A percentile compares a stretch with the other conserved stretches of the same genome.
Conservation (phyloP, 1,140 invertebrate genomes). For the Asobara japonica region DNA sequence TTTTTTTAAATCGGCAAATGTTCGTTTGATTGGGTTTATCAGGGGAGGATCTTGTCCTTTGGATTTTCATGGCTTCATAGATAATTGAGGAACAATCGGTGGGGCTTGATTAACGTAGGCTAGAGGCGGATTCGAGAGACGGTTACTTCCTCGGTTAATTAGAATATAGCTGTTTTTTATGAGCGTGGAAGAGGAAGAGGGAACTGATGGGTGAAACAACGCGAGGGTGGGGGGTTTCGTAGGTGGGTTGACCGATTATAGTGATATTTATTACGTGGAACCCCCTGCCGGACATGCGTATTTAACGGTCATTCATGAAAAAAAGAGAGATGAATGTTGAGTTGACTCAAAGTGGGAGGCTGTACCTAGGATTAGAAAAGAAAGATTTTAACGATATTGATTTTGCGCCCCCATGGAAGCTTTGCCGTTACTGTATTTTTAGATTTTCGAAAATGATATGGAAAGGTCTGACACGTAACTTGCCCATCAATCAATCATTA, state of each 20-base stretch:
- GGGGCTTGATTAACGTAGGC: neutral
- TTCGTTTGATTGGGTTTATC: too few relatives aligned
- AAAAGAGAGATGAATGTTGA: slow-evolving; percentile 25
- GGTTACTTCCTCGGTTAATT: slow-evolving; percentile 59
- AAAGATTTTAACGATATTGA: too few relatives aligned
- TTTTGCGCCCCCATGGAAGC: too few relatives aligned
- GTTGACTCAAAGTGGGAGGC: neutral
- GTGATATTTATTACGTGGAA: slow-evolving; percentile 63
- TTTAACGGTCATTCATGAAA: slow-evolving; percentile 57
- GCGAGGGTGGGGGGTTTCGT: slow-evolving; percentile 39
- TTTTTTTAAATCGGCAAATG: too few relatives aligned
- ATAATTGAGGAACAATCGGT: neutral
- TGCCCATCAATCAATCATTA: too few relatives aligned
- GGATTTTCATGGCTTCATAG: neutral
- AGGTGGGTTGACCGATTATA: slow-evolving; percentile 41
- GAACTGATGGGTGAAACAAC: slow-evolving; percentile 44
- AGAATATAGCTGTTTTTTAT: slow-evolving; percentile 69
- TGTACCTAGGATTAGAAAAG: neutral
- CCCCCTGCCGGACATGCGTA: slow-evolving; percentile 66
- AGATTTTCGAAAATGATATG: too few relatives aligned
- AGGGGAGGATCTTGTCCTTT: neutral
- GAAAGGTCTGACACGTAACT: too few relatives aligned
- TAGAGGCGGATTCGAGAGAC: slow-evolving; percentile 32
- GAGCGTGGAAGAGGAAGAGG: slow-evolving; percentile 68
- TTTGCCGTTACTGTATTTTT: too few relatives aligned